These are phyloP conservation scores for Tortricodes alternella DNA, from an alignment of 2,888 invertebrate genomes.

Conservation along the genomic window DNA sequence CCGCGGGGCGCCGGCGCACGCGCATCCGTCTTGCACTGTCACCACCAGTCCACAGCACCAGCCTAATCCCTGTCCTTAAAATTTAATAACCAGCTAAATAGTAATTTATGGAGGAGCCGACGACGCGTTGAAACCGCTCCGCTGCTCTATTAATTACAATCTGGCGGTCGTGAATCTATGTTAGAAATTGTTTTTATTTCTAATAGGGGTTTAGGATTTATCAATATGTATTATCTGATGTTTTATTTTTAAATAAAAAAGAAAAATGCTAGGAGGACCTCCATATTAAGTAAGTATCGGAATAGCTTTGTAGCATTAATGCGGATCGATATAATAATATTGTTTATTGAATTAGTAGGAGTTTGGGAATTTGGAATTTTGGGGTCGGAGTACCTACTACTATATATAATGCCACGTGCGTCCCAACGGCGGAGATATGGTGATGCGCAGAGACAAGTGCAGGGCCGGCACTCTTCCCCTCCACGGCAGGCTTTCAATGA, in stretches of 20 bases:
- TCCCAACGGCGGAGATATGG: too few species aligned
- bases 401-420: too few species aligned
- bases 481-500: not conserved
- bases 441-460: not conserved
- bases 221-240: slow-evolving; percentile 22
- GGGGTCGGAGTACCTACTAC: too few species aligned
- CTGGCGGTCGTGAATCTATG: slow-evolving; percentile 25
- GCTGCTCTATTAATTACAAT: slow-evolving; percentile 27
- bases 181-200: slow-evolving; percentile 29
- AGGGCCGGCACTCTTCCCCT: not conserved
- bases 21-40: slow-evolving; percentile 64
- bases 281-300: slow-evolving; percentile 18
- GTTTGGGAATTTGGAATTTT: not conserved
- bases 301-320: slow-evolving; percentile 19
- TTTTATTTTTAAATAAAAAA: slow-evolving; percentile 16
- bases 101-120: slow-evolving; percentile 20
- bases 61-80: not conserved
- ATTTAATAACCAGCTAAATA: slow-evolving; percentile 11
- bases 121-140: slow-evolving; percentile 22
- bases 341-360: slow-evolving; percentile 7
- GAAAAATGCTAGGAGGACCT: slow-evolving; percentile 1
- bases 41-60: slow-evolving; percentile 48
- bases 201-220: slow-evolving; percentile 25
- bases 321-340: not conserved
- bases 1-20: slow-evolving; percentile 43